Percentiles rank a stretch among this genome's conserved stretches.
Evolutionary conservation across 1,140 invertebrate species (phyloP).

Genomic region (Zaprionus tsacasi): DNA sequence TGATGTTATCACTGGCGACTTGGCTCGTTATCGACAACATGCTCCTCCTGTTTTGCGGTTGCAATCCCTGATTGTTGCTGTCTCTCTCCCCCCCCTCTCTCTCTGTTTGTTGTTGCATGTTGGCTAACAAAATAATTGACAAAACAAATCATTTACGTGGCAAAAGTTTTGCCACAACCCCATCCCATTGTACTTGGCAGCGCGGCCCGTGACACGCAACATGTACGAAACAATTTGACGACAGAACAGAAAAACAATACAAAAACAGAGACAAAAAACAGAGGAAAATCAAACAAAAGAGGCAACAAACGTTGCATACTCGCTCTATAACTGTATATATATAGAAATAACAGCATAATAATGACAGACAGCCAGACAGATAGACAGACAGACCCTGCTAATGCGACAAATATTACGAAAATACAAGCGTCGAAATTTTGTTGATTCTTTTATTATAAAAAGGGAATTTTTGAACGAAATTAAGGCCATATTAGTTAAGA

Average conservation of each 20-base stretch:
- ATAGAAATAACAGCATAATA: conserved; percentile 76
- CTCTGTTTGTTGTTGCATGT: conserved; percentile 61
- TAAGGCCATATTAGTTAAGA: background rate
- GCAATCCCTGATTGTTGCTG: background rate
- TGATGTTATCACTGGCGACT: conserved; percentile 76
- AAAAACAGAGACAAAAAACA: conserved; percentile 7
- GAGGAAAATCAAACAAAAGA: conserved; percentile 5
- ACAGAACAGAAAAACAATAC: conserved; percentile 44
- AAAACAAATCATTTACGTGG: conserved; percentile 83
- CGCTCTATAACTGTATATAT: conserved; percentile 31
- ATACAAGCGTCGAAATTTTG: background rate
- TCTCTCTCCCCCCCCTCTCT: background rate
- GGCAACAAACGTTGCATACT: conserved; percentile 10
- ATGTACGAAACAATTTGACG: conserved; percentile 59
- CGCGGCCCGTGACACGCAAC: conserved; percentile 74
- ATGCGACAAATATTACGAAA: conserved; percentile 15
- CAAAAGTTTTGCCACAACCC: conserved; percentile 66
- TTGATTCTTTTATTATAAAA: background rate
- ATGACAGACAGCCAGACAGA: conserved; percentile 40
- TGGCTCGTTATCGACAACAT: background rate
- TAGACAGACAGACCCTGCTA: conserved; percentile 29
- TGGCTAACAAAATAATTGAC: conserved; percentile 83
- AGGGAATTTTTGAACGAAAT: background rate
- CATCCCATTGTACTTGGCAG: conserved; percentile 44
- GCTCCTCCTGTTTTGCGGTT: conserved; percentile 1